These are phyloP conservation scores for Xestia sexstrigata DNA, from an alignment of 2,888 invertebrate species.

Conservation along the genomic window DNA sequence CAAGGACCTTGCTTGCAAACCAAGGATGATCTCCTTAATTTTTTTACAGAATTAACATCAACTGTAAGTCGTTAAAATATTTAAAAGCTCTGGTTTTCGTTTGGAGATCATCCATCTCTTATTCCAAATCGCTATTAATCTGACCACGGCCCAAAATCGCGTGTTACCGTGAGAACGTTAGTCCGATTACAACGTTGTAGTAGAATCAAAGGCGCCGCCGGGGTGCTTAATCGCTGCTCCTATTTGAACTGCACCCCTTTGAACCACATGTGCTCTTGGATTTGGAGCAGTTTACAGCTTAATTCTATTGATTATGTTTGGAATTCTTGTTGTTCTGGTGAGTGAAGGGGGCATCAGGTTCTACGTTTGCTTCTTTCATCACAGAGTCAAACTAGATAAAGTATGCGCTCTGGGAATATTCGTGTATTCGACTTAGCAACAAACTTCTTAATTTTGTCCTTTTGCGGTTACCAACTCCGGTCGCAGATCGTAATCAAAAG, in stretches of 20 bases:
- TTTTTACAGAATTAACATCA: not conserved
- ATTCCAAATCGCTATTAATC: conserved; percentile 50
- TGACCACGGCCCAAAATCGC: conserved; percentile 55
- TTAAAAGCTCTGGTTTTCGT: not conserved
- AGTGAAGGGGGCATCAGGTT: not conserved
- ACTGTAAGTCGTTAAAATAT: not conserved
- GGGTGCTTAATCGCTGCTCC: conserved; percentile 65
- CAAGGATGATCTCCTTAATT: too few species aligned
- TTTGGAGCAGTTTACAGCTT: conserved; percentile 59
- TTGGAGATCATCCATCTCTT: not conserved
- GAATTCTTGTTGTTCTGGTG: conserved; percentile 16
- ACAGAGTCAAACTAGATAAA: not conserved
- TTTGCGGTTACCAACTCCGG: not conserved
- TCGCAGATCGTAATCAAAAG: not conserved
- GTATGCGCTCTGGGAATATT: not conserved
- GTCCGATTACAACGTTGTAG: conserved; percentile 62
- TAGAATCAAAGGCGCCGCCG: conserved; percentile 68
- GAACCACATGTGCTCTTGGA: conserved; percentile 50
- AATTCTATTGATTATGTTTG: conserved; percentile 59
- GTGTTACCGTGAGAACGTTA: conserved; percentile 68
- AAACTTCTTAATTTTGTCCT: not conserved
- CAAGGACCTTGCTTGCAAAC: too few species aligned
- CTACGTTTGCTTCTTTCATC: not conserved
- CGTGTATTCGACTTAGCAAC: not conserved
- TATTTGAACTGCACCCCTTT: conserved; percentile 66